A percentile compares a stretch with the other conserved stretches of the same genome.
phyloP scores from a whole-genome alignment of 2,113 vertebrate genomes.

The Ahaetulla prasina region DNA sequence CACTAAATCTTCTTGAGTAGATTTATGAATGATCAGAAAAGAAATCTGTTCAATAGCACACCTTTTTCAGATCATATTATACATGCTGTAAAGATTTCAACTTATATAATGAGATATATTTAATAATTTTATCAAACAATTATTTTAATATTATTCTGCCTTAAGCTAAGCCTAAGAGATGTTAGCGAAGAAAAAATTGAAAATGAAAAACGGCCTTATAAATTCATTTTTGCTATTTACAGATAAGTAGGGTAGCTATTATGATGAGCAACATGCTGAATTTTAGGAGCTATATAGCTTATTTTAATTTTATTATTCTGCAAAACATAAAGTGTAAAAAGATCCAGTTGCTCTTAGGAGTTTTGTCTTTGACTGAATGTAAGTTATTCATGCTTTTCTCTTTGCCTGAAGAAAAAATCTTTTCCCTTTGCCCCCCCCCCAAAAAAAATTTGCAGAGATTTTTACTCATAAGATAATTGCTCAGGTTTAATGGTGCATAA shows the following conservation, averaged over 20 bases:
- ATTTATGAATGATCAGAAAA: background rate
- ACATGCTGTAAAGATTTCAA: background rate
- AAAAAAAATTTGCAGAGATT: background rate
- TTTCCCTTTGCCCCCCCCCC: background rate
- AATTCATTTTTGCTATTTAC: background rate
- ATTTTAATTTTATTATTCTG: background rate
- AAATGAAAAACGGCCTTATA: background rate
- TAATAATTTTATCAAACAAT: background rate
- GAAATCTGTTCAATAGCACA: background rate
- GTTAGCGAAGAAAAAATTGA: background rate
- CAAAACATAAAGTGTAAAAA: background rate
- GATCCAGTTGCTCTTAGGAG: background rate
- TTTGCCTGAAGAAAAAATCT: background rate
- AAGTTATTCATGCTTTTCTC: background rate
- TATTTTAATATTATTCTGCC: background rate
- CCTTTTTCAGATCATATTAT: background rate
- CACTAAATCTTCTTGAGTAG: background rate
- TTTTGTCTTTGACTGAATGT: background rate
- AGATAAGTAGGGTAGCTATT: background rate
- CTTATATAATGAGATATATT: background rate
- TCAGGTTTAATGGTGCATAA: background rate
- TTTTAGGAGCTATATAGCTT: background rate
- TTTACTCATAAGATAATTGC: background rate
- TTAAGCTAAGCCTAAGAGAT: background rate
- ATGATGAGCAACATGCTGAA: background rate